These are phyloP conservation scores for Xerus rutilus DNA, from an alignment of 2,797 vertebrate species.

Conservation along the genomic window DNA sequence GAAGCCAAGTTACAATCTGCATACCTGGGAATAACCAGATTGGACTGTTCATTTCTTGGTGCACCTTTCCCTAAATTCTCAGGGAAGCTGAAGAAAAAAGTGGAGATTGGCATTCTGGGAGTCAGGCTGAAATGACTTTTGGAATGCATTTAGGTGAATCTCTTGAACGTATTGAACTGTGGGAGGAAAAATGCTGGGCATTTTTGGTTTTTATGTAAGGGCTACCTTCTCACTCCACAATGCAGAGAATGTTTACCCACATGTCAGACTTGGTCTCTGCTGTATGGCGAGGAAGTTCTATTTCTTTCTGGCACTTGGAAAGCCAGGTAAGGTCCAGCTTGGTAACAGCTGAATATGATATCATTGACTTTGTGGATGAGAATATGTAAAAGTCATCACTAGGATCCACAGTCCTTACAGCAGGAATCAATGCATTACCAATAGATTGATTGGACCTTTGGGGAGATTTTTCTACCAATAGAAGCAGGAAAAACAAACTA, in stretches of 20 bases:
- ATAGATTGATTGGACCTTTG: not conserved
- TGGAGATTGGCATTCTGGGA: not conserved
- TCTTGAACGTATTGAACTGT: not conserved
- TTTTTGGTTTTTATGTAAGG: not conserved
- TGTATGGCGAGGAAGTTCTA: not conserved
- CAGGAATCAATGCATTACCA: not conserved
- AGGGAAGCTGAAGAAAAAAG: not conserved
- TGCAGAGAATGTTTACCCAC: rapidly evolving
- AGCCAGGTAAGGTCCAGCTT: not conserved
- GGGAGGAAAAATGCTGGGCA: rapidly evolving
- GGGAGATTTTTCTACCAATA: not conserved
- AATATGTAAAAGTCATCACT: not conserved
- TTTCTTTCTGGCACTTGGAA: not conserved
- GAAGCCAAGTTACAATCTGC: not conserved
- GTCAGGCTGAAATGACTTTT: not conserved
- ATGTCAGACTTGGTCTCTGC: not conserved
- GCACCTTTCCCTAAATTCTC: not conserved
- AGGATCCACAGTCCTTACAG: not conserved
- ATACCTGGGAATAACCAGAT: not conserved
- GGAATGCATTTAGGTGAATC: not conserved
- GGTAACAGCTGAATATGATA: not conserved
- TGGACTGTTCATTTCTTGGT: not conserved
- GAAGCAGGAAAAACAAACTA: not conserved
- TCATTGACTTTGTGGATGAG: not conserved
- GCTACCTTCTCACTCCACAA: not conserved